phyloP scores from a whole-genome alignment of 2,797 vertebrate species.

The Rhodeus uyekii region DNA sequence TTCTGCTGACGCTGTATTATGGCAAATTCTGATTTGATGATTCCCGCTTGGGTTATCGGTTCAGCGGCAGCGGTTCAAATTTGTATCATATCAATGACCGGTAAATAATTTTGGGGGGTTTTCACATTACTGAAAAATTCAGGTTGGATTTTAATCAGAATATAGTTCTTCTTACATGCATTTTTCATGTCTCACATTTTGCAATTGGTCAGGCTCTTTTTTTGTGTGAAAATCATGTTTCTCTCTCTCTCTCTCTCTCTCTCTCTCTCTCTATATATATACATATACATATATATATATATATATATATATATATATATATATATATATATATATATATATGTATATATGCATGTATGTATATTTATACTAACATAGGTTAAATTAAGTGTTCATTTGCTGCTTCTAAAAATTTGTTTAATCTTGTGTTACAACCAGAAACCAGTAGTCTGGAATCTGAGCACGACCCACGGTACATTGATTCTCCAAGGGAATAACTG shows the following conservation, averaged over 20 bases:
- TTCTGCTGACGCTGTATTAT: too few species aligned
- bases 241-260: too few species aligned
- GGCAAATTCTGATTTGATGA: background rate
- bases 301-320: background rate
- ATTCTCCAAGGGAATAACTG: conserved; percentile 88
- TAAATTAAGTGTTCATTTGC: background rate
- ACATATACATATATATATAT: too few species aligned
- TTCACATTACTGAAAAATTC: background rate
- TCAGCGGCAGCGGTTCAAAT: background rate
- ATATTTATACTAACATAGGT: too few species aligned
- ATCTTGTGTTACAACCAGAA: conserved; percentile 1
- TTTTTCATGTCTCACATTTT: background rate
- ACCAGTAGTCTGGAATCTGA: conserved; percentile 43
- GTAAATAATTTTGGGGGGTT: too few species aligned
- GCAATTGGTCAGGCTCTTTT: background rate
- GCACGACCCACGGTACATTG: conserved; percentile 85
- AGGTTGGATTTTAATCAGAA: background rate
- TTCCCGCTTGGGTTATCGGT: background rate
- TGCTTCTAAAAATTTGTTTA: background rate
- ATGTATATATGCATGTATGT: too few species aligned
- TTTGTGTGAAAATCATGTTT: too few species aligned
- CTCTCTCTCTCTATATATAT: too few species aligned
- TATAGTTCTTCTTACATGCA: background rate
- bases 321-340: too few species aligned
- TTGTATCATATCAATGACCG: background rate